Base-by-base conservation (phyloP, 2,888 invertebrate genomes). In the Nudaria mundana region DNA sequence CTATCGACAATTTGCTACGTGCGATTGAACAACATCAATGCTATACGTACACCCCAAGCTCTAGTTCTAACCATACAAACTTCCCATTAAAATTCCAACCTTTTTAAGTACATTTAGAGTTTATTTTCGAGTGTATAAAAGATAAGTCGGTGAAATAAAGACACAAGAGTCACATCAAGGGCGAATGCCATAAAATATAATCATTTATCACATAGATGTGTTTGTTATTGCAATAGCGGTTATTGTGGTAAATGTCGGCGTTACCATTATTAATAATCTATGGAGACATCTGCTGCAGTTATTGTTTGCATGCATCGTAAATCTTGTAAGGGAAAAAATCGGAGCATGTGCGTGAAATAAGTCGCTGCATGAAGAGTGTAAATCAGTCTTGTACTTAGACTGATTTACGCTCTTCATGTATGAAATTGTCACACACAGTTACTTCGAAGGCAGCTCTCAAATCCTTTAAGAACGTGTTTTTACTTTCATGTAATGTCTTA, bases 1-100 rank as follows among this genome's bases (percentile, higher is more conserved):
- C 76, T 75, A 86, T 85, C 83, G 84, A 81, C 84, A 83, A 87
- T 87, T 87, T 82, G 83, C 76, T 84, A 74, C 85, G 78, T 83
- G 51, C 87, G 85, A 88, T 87, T 87, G 82, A 84, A 70, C 84
- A 77, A 53, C 70, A 69, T 85, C 83, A 85, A 87, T 85, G 74
- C 78, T 62, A 78, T 80, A 72, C 75, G 49, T 69, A 65, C 78
- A 76, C 84, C 85, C 84, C 64, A 75, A 61, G 56, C 54, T 63
- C 48, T 46, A 62, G 63, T 59, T 51, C 56, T 65, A 74, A 71
- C 71, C 66, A 71, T 57, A 52, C 30, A 16, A n/a, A 16, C n/a
- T 1, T 12, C 5, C 4, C 41, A 45, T 11, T 2, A n/a, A 33
- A 69, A 53, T 51, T 43, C 26, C 11, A 38, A 44, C 56, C 39